These are phyloP conservation scores for Sebastiscus albofasciatus DNA, from an alignment of 2,797 vertebrate genomes.

Conservation along the genomic window DNA sequence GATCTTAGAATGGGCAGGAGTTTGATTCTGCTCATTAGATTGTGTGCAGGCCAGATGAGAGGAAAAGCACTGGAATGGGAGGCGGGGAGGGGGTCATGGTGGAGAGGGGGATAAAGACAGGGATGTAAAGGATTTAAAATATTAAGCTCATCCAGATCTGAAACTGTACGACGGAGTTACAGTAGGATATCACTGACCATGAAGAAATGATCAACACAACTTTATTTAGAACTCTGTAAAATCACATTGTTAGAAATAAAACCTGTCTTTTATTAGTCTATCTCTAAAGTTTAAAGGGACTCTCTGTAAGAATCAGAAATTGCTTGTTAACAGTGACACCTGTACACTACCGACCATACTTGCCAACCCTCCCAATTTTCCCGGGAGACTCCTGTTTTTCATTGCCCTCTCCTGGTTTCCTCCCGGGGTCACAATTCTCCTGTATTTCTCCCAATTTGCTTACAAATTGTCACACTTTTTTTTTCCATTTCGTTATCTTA, in stretches of 20 bases:
- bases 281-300: neutral
- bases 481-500: too few species aligned
- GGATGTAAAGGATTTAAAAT: neutral
- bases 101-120: neutral
- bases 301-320: too few species aligned
- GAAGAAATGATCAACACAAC: neutral
- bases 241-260: neutral
- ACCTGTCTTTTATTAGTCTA: neutral
- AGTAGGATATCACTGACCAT: neutral
- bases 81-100: neutral
- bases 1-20: conserved; percentile 59
- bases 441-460: too few species aligned
- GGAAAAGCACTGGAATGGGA: neutral
- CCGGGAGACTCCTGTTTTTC: too few species aligned
- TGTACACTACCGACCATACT: too few species aligned
- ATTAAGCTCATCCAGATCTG: neutral
- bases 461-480: too few species aligned
- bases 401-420: too few species aligned
- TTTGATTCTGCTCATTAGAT: conserved; percentile 68
- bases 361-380: too few species aligned
- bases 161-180: neutral
- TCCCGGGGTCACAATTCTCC: too few species aligned
- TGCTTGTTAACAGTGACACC: too few species aligned
- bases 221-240: neutral
- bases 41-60: conserved; percentile 25